These are phyloP conservation scores for Timema podura DNA, from an alignment of 2,888 invertebrate genomes.

Conservation along the genomic window DNA sequence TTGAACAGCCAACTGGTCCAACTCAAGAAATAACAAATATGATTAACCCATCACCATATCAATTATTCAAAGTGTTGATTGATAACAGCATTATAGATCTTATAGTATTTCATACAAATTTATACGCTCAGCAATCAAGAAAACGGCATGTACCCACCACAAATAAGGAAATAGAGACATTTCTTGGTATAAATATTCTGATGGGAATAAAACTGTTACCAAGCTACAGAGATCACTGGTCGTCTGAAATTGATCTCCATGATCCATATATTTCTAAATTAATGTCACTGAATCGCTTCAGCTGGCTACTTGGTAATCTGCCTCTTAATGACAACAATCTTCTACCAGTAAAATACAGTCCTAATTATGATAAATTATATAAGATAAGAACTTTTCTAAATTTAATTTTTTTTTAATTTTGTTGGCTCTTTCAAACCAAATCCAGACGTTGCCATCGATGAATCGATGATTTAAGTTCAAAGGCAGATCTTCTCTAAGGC, in stretches of 20 bases:
- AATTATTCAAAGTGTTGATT: too few relatives aligned
- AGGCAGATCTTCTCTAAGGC: constrained; percentile 34
- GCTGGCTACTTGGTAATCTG: constrained; percentile 13
- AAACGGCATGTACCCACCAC: constrained; percentile 10
- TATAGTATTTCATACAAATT: not conserved
- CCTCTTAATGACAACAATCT: constrained; percentile 14
- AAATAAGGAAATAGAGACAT: constrained; percentile 9
- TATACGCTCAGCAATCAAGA: constrained; percentile 11
- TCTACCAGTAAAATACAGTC: constrained; percentile 3
- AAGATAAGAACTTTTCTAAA: constrained; percentile 19
- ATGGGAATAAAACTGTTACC: constrained; percentile 19
- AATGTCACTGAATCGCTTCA: constrained; percentile 10
- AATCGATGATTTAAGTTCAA: constrained; percentile 38
- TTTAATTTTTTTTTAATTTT: constrained; percentile 7
- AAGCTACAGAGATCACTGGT: constrained; percentile 18
- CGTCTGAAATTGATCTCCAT: constrained; percentile 1
- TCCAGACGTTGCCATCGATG: constrained; percentile 23
- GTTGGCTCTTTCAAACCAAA: constrained; percentile 6
- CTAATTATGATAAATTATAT: constrained; percentile 23
- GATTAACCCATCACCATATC: too few relatives aligned
- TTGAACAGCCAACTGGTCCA: too few relatives aligned
- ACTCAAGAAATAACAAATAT: too few relatives aligned
- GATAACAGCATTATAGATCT: too few relatives aligned
- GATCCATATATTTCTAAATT: constrained; percentile 13
- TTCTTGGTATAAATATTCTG: constrained; percentile 13